Conservation (phyloP, 2,888 invertebrate species). For the Drosophila borborema region DNA sequence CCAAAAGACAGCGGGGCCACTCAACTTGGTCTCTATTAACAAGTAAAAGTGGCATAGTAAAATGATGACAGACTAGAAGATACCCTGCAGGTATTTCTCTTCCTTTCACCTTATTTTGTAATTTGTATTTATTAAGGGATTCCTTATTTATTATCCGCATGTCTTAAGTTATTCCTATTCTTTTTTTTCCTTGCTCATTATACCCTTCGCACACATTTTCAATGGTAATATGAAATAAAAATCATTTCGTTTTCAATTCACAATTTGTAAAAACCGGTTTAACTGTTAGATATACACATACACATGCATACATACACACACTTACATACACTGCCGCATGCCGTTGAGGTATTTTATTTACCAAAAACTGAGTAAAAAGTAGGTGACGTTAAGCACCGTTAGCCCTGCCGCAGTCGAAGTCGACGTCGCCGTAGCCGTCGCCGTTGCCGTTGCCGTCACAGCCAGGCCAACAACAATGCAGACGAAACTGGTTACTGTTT, state of each 20-base stretch:
- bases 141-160: not conserved
- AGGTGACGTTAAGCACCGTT: slow-evolving; percentile 80
- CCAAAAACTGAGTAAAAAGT: slow-evolving; percentile 66
- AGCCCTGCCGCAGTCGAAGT: slow-evolving; percentile 52
- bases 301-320: slow-evolving; percentile 13
- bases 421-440: slow-evolving; percentile 11
- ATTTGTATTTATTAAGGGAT: not conserved
- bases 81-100: not conserved
- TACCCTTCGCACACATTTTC: not conserved
- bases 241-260: slow-evolving; percentile 75
- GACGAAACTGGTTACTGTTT: slow-evolving; percentile 64
- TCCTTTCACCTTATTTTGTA: not conserved
- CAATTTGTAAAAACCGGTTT: slow-evolving; percentile 66
- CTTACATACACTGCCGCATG: slow-evolving; percentile 7
- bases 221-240: slow-evolving; percentile 33
- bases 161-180: not conserved
- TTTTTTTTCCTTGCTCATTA: not conserved
- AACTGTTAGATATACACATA: slow-evolving; percentile 55
- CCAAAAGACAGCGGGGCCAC: slow-evolving; percentile 58
- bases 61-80: not conserved
- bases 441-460: slow-evolving; percentile 13
- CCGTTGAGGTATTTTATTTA: slow-evolving; percentile 56
- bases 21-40: slow-evolving; percentile 27
- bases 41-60: not conserved
- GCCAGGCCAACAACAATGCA: slow-evolving; percentile 34